Conservation (phyloP, 2,888 invertebrate species). For the Temnothorax rugatulus region DNA sequence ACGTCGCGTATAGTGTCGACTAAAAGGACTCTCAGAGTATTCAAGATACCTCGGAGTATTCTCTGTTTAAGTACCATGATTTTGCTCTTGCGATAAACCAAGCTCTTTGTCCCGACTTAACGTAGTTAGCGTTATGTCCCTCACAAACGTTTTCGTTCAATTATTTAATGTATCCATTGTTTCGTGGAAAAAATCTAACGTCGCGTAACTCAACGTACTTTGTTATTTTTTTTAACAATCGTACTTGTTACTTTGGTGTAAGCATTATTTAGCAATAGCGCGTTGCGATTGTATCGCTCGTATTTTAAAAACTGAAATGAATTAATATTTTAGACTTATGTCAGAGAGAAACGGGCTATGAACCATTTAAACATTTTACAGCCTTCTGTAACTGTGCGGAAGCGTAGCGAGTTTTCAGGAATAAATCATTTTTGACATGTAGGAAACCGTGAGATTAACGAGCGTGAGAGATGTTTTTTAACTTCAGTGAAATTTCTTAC, state of each 20-base stretch:
- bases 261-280: background rate
- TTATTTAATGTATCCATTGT: slow-evolving; percentile 6
- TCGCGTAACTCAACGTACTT: background rate
- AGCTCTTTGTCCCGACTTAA: slow-evolving; percentile 27
- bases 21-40: slow-evolving; percentile 34
- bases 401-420: slow-evolving; percentile 2
- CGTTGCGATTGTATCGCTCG: background rate
- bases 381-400: background rate
- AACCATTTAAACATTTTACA: slow-evolving; percentile 22
- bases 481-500: slow-evolving; percentile 47
- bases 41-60: slow-evolving; percentile 5
- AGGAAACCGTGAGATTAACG: slow-evolving; percentile 44
- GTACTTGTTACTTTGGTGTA: background rate
- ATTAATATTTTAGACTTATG: background rate
- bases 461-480: slow-evolving; percentile 45
- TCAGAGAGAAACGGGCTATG: background rate
- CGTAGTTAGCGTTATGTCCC: background rate
- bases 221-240: background rate
- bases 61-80: slow-evolving; percentile 8
- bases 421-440: slow-evolving; percentile 54
- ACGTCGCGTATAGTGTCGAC: slow-evolving; percentile 1
- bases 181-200: background rate
- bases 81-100: slow-evolving; percentile 29
- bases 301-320: background rate
- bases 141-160: background rate